Percentiles rank a stretch among this genome's conserved stretches.
These are phyloP conservation scores for Xiphydria camelus DNA, from an alignment of 2,888 invertebrate genomes.

Conservation along the genomic window DNA sequence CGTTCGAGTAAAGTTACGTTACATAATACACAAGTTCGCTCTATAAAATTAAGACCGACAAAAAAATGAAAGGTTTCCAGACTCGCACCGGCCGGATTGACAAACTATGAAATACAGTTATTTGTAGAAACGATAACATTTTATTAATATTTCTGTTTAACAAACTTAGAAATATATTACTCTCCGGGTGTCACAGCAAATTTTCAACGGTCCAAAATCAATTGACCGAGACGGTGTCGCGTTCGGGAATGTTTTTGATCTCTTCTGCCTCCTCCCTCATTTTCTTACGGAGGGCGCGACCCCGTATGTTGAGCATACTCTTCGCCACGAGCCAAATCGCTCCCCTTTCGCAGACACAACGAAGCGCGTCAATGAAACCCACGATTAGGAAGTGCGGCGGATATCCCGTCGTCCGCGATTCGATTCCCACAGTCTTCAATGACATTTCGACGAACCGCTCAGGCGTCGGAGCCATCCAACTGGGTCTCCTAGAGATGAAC, in stretches of 20 bases:
- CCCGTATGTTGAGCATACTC: conserved; percentile 69
- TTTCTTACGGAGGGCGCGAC: conserved; percentile 63
- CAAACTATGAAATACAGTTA: too few species aligned
- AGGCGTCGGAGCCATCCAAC: conserved; percentile 76
- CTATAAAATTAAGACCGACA: too few species aligned
- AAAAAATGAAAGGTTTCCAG: not conserved
- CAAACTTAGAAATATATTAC: not conserved
- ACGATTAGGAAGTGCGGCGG: conserved; percentile 70
- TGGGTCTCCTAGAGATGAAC: conserved; percentile 62
- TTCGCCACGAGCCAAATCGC: conserved; percentile 67
- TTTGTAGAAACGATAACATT: not conserved
- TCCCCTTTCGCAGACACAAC: conserved; percentile 61
- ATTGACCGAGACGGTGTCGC: not conserved
- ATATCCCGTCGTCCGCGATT: conserved; percentile 74
- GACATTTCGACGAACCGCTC: conserved; percentile 73
- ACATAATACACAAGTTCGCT: too few species aligned
- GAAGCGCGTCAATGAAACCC: conserved; percentile 58
- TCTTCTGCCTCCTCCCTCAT: conserved; percentile 12
- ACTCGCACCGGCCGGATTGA: too few species aligned
- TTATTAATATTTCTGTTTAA: conserved; percentile 5
- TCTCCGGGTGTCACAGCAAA: not conserved
- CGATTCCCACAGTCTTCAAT: conserved; percentile 71
- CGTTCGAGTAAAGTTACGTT: too few species aligned
- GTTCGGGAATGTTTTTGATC: not conserved
- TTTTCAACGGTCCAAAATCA: not conserved